Percentiles rank a stretch among this genome's conserved stretches.
These are phyloP conservation scores for Schrankia costaestrigalis DNA, from an alignment of 2,888 invertebrate species.

Conservation along the genomic window DNA sequence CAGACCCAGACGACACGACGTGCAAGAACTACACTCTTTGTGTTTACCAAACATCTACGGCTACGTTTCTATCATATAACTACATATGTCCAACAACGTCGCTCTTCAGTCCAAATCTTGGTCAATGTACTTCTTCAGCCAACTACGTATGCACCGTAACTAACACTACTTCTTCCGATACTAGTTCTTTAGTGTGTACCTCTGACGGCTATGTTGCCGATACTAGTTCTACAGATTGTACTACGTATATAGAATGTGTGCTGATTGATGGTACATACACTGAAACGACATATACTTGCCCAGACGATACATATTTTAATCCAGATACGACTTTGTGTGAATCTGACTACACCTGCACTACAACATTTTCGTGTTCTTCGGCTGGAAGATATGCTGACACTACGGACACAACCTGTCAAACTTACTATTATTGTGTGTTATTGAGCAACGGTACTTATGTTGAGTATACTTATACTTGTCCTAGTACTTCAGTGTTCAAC, in stretches of 20 bases:
- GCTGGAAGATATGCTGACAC: slow-evolving; percentile 64
- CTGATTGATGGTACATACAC: slow-evolving; percentile 44
- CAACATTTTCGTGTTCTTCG: slow-evolving; percentile 49
- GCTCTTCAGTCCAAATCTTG: slow-evolving; percentile 55
- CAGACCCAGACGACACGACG: slow-evolving; percentile 57
- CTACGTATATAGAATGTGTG: slow-evolving; percentile 59
- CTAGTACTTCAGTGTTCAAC: slow-evolving; percentile 45
- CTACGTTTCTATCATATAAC: slow-evolving; percentile 32
- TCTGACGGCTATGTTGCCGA: slow-evolving; percentile 56
- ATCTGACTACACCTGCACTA: slow-evolving; percentile 47
- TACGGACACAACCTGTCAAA: slow-evolving; percentile 58
- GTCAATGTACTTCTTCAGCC: slow-evolving; percentile 49
- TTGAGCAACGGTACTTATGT: slow-evolving; percentile 42
- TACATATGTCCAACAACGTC: slow-evolving; percentile 24
- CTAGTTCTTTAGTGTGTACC: slow-evolving; percentile 45
- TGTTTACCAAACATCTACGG: slow-evolving; percentile 35
- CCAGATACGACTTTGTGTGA: slow-evolving; percentile 62
- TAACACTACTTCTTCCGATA: slow-evolving; percentile 21
- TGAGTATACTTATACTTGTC: slow-evolving; percentile 63
- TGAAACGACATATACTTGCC: slow-evolving; percentile 53
- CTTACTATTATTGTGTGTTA: slow-evolving; percentile 61
- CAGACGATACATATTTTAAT: slow-evolving; percentile 49
- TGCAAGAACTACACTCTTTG: slow-evolving; percentile 68
- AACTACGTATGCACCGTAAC: slow-evolving; percentile 54
- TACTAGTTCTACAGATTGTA: slow-evolving; percentile 51